phyloP scores from a whole-genome alignment of 1,140 invertebrate species.

The Limonius californicus region DNA sequence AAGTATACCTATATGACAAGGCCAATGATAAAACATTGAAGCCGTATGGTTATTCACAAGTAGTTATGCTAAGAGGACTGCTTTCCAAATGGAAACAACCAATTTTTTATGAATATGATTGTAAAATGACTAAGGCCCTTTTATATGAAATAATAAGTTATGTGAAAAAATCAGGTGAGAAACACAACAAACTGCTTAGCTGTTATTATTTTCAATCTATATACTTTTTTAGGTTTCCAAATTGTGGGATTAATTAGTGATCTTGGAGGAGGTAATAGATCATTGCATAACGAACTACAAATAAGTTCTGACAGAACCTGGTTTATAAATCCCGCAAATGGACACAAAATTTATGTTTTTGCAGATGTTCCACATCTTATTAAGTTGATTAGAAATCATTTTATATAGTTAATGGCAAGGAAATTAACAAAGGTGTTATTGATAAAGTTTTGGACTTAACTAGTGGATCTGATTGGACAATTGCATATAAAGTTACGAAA shows the following conservation, averaged over 20 bases:
- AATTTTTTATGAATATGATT: no score
- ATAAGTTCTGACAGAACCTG: not conserved
- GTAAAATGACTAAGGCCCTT: not conserved
- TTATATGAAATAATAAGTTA: no score
- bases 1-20: not conserved
- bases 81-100: no score
- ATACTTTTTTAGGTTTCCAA: no score
- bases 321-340: not conserved
- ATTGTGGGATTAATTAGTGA: not conserved
- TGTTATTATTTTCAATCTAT: no score
- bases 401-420: not conserved
- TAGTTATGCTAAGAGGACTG: no score
- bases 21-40: no score
- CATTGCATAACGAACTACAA: not conserved
- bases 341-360: slow-evolving; percentile 12
- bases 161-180: no score
- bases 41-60: not conserved
- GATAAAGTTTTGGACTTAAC: no score
- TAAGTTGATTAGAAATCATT: slow-evolving; percentile 10
- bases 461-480: not conserved
- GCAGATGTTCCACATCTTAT: slow-evolving; percentile 5
- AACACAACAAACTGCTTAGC: no score
- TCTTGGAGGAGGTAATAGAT: no score
- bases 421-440: slow-evolving; percentile 3
- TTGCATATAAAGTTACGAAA: not conserved